phyloP scores from a whole-genome alignment of 2,888 invertebrate species.

The Hymenopus coronatus region DNA sequence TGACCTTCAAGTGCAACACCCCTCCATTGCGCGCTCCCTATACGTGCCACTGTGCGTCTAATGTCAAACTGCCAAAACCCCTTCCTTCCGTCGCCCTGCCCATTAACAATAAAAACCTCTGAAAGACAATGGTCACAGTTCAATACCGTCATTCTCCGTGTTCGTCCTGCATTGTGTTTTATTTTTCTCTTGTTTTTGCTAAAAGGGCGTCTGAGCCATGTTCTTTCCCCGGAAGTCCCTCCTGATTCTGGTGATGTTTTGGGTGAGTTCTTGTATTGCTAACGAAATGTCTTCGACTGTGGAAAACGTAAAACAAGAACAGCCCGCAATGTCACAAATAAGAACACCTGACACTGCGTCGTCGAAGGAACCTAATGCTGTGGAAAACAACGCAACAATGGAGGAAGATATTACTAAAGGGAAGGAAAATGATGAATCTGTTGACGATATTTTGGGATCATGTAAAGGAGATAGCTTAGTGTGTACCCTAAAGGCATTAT shows the following conservation, averaged over 20 bases:
- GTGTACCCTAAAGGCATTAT: constrained; percentile 46
- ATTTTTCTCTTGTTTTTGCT: neutral
- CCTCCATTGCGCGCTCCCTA: neutral
- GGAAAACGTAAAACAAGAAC: neutral
- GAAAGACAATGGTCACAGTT: neutral
- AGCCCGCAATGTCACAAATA: neutral
- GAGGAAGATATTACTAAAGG: neutral
- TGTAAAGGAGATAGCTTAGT: neutral
- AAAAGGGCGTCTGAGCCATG: neutral
- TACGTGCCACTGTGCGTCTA: neutral
- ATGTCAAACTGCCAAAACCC: neutral
- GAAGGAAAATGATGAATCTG: constrained; percentile 39
- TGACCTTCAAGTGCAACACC: neutral
- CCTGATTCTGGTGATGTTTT: neutral
- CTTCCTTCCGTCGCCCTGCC: neutral
- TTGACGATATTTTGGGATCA: constrained; percentile 37
- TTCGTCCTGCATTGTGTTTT: neutral
- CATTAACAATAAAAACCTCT: constrained; percentile 18
- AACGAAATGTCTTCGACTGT: neutral
- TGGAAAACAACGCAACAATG: neutral
- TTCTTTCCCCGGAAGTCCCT: neutral
- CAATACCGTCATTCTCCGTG: neutral
- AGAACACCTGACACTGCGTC: constrained; percentile 48
- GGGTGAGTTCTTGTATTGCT: neutral
- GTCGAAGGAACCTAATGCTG: constrained; percentile 47